Percentiles rank a stretch among this genome's conserved stretches.
Evolutionary conservation across 2,888 invertebrate species (phyloP).

Genomic region (Ophion costatus): DNA sequence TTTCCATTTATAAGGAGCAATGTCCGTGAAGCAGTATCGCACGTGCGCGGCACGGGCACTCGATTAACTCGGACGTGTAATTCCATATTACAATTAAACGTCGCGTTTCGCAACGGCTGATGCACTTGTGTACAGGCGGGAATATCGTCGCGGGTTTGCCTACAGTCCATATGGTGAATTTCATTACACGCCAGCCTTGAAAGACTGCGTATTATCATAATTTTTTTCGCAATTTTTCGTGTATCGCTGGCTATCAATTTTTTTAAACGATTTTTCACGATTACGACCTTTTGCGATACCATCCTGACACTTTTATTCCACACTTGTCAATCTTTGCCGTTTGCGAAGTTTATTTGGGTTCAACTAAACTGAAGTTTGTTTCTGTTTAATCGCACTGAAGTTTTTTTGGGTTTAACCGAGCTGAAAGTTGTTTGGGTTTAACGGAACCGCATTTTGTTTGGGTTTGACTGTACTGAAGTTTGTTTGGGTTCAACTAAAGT

Average conservation of each 20-base stretch:
- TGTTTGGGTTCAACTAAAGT: too few species aligned
- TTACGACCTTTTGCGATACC: too few species aligned
- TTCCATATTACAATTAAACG: conserved; percentile 71
- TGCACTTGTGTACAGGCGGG: conserved; percentile 36
- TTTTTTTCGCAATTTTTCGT: not conserved
- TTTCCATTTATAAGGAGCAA: conserved; percentile 34
- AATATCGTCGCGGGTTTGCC: conserved; percentile 63
- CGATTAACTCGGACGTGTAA: conserved; percentile 70
- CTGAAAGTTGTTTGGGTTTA: too few species aligned
- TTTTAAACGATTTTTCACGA: too few species aligned
- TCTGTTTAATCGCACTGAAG: too few species aligned
- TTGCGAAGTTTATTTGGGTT: too few species aligned
- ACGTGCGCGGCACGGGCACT: conserved; percentile 45
- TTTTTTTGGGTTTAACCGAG: too few species aligned
- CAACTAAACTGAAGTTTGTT: too few species aligned
- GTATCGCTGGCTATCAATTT: not conserved
- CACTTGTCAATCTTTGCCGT: too few species aligned
- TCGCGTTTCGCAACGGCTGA: conserved; percentile 63
- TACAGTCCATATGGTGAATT: conserved; percentile 39
- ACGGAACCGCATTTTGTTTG: too few species aligned
- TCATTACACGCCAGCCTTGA: not conserved
- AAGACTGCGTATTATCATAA: not conserved
- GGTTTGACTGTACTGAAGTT: too few species aligned
- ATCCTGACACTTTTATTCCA: too few species aligned
- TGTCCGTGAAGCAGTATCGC: conserved; percentile 61